These are phyloP conservation scores for Syngnathus typhle DNA, from an alignment of 2,113 vertebrate genomes.

Conservation along the genomic window DNA sequence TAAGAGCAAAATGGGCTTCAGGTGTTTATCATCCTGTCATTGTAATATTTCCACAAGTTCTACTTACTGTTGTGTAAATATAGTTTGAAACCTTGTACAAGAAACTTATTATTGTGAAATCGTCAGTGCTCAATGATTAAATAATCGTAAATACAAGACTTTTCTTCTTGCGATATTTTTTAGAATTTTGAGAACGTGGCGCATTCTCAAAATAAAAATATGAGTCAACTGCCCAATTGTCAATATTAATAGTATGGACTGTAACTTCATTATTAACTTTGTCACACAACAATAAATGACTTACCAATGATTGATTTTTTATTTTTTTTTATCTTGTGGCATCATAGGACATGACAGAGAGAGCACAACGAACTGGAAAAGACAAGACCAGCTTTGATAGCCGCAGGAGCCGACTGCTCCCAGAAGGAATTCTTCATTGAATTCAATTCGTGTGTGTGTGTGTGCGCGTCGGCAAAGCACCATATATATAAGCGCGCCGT, in stretches of 20 bases:
- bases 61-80: background rate
- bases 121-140: background rate
- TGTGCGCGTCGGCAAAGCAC: constrained; percentile 22
- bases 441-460: constrained; percentile 35
- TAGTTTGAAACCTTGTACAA: background rate
- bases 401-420: constrained; percentile 47
- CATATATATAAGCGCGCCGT: constrained; percentile 8
- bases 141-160: background rate
- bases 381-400: constrained; percentile 36
- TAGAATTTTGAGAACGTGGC: background rate
- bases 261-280: too few species aligned
- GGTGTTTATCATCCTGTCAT: background rate
- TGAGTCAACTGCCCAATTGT: too few species aligned
- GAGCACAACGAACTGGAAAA: too few species aligned
- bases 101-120: background rate
- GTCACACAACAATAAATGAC: too few species aligned
- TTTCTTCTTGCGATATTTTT: background rate
- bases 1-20: background rate
- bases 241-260: too few species aligned
- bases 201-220: too few species aligned
- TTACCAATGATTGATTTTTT: too few species aligned
- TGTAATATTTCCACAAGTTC: background rate
- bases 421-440: constrained; percentile 48
- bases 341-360: too few species aligned
- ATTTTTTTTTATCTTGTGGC: too few species aligned